Evolutionary conservation across 2,797 vertebrate species (phyloP), one percentile per base, ranked within the genome.

Genomic region (Acanthurus leucopareius): DNA sequence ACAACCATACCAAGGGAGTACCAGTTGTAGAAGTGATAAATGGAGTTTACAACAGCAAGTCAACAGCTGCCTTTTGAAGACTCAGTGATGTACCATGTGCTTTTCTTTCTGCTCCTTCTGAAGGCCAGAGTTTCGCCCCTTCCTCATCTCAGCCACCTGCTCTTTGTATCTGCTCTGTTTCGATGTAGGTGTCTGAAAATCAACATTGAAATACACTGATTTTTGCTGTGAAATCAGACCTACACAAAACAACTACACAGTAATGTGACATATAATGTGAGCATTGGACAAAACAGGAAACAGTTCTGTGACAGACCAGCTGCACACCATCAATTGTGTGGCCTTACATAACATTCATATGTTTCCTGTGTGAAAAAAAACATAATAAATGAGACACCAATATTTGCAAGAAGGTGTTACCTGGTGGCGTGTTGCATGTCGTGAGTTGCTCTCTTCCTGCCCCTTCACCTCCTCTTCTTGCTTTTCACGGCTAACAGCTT

Each of bases 51-150:
- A 14, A 11, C 7, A 19, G 14, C n/a, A 2, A 11, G 8, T 57
- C 56, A 35, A 42, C 2, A 45, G 47, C 7, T 3, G 10, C 13
- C n/a, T 22, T 42, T 45, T 51, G 9, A 14, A 22, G 56, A 20
- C 28, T 0, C 10, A 1, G 25, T 10, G 15, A 65, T 0, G 14
- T 95, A 99, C 98, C 97, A 97, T 97, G 38, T 98, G 98, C 85
- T 99, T 99, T 89, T 99, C 98, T 85, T 99, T 99, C 92, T 99
- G 98, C 74, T 99, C 98, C 91, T 99, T 99, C 85, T 96, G 96
- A 59, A 97, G 93, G 5, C 97, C 97, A 0, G 97, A 95, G 92
- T 99, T 99, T 67, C 98, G 95, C 61, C 98, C 98, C 93, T 98
- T 99, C 90, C 98, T 96, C 84, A 99, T 92, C 93, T 99, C 98